These are phyloP conservation scores for Auanema sp. DNA, from an alignment of 2,888 invertebrate species.

Conservation along the genomic window DNA sequence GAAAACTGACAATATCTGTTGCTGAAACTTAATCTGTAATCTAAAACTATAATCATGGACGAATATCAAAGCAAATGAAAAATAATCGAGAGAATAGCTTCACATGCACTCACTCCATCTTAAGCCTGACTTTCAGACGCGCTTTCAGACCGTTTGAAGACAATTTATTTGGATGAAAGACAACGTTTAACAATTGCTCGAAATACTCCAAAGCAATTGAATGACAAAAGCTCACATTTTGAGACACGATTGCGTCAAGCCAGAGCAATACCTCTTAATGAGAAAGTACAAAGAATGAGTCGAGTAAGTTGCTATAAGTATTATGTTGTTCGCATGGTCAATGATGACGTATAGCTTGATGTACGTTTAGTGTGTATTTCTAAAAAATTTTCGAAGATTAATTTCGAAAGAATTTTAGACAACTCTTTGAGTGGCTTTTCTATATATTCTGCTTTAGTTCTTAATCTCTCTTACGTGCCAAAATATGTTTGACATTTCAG, in stretches of 20 bases:
- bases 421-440: neutral
- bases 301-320: neutral
- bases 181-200: conserved; percentile 29
- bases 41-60: too few relatives aligned
- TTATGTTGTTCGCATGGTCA: neutral
- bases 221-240: conserved; percentile 17
- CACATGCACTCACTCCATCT: conserved; percentile 1
- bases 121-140: conserved; percentile 34
- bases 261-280: conserved; percentile 15
- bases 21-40: too few relatives aligned
- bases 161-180: conserved; percentile 59
- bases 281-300: conserved; percentile 17
- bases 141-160: conserved; percentile 60
- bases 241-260: conserved; percentile 24
- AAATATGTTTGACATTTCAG: too few relatives aligned
- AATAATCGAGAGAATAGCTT: neutral
- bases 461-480: too few relatives aligned
- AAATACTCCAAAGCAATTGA: neutral
- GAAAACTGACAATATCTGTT: too few relatives aligned
- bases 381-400: neutral
- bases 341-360: neutral
- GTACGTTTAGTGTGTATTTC: neutral
- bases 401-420: neutral
- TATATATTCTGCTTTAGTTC: neutral
- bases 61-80: neutral